phyloP scores from a whole-genome alignment of 2,888 invertebrate genomes.

The Athripsodes cinereus region DNA sequence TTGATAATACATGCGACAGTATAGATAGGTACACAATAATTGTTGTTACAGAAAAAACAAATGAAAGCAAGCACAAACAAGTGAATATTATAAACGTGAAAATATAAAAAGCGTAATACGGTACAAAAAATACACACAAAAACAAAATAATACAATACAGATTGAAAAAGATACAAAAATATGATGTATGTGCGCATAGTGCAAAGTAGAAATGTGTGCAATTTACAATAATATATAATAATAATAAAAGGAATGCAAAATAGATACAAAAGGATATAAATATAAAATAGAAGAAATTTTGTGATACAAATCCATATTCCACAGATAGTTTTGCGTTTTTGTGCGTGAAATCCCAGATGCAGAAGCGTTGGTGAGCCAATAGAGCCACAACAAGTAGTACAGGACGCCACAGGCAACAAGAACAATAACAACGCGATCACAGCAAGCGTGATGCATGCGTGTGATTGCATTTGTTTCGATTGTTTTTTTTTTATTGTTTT shows the following conservation, averaged over 20 bases:
- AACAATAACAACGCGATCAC: too few relatives aligned
- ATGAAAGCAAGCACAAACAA: background rate
- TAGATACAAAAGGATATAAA: conserved; percentile 32
- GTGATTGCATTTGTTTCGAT: conserved; percentile 19
- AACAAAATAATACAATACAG: conserved; percentile 3
- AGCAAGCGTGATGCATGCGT: background rate
- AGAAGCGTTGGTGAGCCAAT: conserved; percentile 18
- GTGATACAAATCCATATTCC: conserved; percentile 26
- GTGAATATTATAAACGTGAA: too few relatives aligned
- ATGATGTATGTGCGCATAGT: conserved; percentile 1
- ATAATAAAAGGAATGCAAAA: conserved; percentile 5
- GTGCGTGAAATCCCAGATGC: conserved; percentile 2
- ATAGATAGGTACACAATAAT: background rate
- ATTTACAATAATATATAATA: background rate
- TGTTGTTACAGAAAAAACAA: background rate
- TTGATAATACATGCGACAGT: background rate
- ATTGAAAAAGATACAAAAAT: background rate
- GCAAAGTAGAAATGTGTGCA: conserved; percentile 2
- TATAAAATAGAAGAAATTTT: conserved; percentile 30
- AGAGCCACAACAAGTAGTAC: conserved; percentile 7
- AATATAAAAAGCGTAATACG: background rate
- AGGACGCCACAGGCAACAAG: background rate
- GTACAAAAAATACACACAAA: background rate
- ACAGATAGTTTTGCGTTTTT: conserved; percentile 11
- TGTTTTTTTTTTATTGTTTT: conserved; percentile 7